Base-by-base conservation (phyloP, 2,888 invertebrate species). In the Escarpia spicata region DNA sequence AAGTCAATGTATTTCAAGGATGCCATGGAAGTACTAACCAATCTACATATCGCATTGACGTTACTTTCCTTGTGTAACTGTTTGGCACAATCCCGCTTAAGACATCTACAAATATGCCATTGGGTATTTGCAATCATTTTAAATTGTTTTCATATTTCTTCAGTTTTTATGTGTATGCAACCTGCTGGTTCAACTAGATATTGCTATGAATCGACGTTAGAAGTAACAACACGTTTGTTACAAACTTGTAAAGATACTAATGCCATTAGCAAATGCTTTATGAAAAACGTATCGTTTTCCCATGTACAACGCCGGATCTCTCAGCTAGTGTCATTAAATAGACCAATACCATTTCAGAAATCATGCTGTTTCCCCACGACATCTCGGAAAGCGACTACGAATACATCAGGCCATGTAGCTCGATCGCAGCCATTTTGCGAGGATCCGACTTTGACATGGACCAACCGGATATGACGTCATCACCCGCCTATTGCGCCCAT, bases 291-390 rank as follows among this genome's bases (percentile, higher is more conserved):
- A 12, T 52, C 52, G 52, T 52, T 52, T 52, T 9, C 15, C 52
- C 9, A 4, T 52, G 52, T 15, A 15, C 52, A 52, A 52, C 9
- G 15, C 52, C 52, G 52, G 15, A 0, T 52, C 52, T 9, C 52
- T 12, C 15, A 15, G 52, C 15, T 52, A 52, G 52, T 52, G 52
- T 52, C 15, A 52, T 52, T 52, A 52, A 75, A 4, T 26, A 75
- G 19, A 75, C 3, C 26, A 75, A 26, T 75, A 75, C n/a, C 75
- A 26, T 75, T 75, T 75, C 75, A 75, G 75, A 75, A 75, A 75
- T 75, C 75, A 75, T 75, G 75, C 75, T 75, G 26, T 75, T 75
- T 75, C 75, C 75, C 19, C 75, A 75, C 75, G 75, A 75, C 75
- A 75, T 75, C 75, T 75, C 75, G 75, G 75, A n/a, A 75, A 26